A percentile compares a stretch with the other conserved stretches of the same genome.
phyloP scores from a whole-genome alignment of 2,113 vertebrate genomes.

The Forbesichthys agassizii region DNA sequence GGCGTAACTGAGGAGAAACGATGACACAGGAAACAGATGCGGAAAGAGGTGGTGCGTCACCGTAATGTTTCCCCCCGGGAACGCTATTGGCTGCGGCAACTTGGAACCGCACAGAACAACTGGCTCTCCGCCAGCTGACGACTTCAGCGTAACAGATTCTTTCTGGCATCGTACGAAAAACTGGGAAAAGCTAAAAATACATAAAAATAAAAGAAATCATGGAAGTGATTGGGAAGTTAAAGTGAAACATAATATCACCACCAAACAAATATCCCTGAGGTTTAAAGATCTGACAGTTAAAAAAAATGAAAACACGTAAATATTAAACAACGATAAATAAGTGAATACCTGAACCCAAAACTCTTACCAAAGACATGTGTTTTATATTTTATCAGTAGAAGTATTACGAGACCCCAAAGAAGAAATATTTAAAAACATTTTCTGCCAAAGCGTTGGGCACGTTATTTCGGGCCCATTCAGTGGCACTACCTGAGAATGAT shows the following conservation, averaged over 20 bases:
- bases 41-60: conserved; percentile 73
- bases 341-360: too few species aligned
- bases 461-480: neutral
- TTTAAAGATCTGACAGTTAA: neutral
- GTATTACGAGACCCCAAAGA: too few species aligned
- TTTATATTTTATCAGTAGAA: too few species aligned
- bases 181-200: conserved; percentile 69
- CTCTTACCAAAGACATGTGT: too few species aligned
- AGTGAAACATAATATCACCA: neutral
- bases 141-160: conserved; percentile 72
- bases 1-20: conserved; percentile 71
- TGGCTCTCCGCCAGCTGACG: conserved; percentile 51
- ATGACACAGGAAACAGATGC: conserved; percentile 63
- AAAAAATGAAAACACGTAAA: neutral
- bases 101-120: conserved; percentile 69
- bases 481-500: conserved; percentile 73
- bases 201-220: too few species aligned
- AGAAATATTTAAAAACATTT: too few species aligned
- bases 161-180: conserved; percentile 67
- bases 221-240: neutral
- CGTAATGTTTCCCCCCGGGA: conserved; percentile 75
- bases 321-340: neutral
- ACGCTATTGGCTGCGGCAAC: conserved; percentile 67
- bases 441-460: too few species aligned
- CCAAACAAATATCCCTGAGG: neutral